These are phyloP conservation scores for Strigamia maritima DNA, from an alignment of 2,888 invertebrate genomes.

Conservation along the genomic window DNA sequence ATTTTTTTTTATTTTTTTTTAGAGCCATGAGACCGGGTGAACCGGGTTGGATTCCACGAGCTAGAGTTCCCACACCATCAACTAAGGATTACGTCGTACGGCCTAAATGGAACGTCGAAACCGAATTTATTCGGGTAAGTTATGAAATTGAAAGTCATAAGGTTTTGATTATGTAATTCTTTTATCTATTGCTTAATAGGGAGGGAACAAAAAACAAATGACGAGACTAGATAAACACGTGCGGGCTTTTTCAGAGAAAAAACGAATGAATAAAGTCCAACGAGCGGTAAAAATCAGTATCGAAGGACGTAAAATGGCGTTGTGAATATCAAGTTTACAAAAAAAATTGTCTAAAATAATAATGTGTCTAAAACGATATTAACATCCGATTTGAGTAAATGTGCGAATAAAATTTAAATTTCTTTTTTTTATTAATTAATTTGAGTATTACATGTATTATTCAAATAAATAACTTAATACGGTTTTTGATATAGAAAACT, in stretches of 20 bases:
- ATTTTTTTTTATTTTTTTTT: slow-evolving; percentile 39
- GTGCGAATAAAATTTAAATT: too few species aligned
- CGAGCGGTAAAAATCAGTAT: slow-evolving; percentile 92
- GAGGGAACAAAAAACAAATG: slow-evolving; percentile 74
- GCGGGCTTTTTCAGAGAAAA: slow-evolving; percentile 82
- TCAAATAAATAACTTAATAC: slow-evolving; percentile 2
- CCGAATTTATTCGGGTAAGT: slow-evolving; percentile 62
- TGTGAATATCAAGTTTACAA: slow-evolving; percentile 56
- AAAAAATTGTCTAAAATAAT: too few species aligned
- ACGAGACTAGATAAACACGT: slow-evolving; percentile 89
- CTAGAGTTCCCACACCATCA: slow-evolving; percentile 90
- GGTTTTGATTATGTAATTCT: slow-evolving; percentile 37
- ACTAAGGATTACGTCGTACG: slow-evolving; percentile 94
- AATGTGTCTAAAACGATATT: too few species aligned
- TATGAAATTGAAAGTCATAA: too few species aligned
- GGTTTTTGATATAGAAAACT: slow-evolving; percentile 42
- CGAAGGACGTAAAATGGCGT: slow-evolving; percentile 92
- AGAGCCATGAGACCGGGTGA: slow-evolving; percentile 85
- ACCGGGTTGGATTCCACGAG: slow-evolving; percentile 90
- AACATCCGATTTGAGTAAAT: too few species aligned
- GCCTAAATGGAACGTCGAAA: slow-evolving; percentile 85
- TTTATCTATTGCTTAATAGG: slow-evolving; percentile 44
- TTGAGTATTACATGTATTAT: background rate
- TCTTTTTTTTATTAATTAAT: too few species aligned
- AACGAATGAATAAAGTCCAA: slow-evolving; percentile 71